Conservation (phyloP, 2,888 invertebrate species). For the Sinopyrophorus schimmeli region DNA sequence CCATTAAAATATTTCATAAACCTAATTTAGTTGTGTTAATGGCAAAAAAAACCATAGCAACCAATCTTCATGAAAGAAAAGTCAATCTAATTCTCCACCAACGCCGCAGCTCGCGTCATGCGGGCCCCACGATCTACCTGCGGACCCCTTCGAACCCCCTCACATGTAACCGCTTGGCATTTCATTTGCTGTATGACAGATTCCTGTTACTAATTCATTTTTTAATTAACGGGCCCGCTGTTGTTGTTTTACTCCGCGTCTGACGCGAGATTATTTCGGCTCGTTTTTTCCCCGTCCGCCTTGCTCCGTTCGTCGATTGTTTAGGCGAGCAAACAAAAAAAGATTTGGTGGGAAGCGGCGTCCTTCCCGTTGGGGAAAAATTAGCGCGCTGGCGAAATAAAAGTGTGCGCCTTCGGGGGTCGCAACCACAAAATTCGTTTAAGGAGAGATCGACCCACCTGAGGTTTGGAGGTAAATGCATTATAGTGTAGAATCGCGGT, state of each 20-base stretch:
- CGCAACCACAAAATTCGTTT: conserved; percentile 35
- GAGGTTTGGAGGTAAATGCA: conserved; percentile 29
- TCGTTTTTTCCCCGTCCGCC: no score
- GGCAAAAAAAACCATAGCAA: conserved; percentile 43
- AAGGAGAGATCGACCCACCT: conserved; percentile 34
- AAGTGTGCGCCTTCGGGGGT: conserved; percentile 24
- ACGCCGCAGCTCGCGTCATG: conserved; percentile 41
- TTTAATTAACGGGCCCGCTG: conserved; percentile 53
- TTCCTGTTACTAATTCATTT: conserved; percentile 56
- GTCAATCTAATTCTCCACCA: conserved; percentile 49
- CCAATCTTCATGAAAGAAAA: conserved; percentile 48
- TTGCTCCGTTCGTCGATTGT: no score
- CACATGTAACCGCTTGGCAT: conserved; percentile 52
- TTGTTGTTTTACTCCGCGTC: no score
- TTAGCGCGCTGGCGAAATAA: no score
- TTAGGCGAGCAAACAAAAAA: no score
- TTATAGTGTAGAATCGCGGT: conserved; percentile 30
- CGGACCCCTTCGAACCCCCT: no score
- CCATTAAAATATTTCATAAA: conserved; percentile 53
- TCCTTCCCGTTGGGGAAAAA: no score
- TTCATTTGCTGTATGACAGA: conserved; percentile 55
- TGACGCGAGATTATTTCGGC: no score
- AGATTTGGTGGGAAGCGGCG: not conserved
- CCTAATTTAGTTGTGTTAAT: conserved; percentile 52
- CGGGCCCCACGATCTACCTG: conserved; percentile 41